Percentiles rank a stretch among this genome's conserved stretches.
phyloP scores from a whole-genome alignment of 1,140 invertebrate genomes.

The Euwallacea fornicatus region DNA sequence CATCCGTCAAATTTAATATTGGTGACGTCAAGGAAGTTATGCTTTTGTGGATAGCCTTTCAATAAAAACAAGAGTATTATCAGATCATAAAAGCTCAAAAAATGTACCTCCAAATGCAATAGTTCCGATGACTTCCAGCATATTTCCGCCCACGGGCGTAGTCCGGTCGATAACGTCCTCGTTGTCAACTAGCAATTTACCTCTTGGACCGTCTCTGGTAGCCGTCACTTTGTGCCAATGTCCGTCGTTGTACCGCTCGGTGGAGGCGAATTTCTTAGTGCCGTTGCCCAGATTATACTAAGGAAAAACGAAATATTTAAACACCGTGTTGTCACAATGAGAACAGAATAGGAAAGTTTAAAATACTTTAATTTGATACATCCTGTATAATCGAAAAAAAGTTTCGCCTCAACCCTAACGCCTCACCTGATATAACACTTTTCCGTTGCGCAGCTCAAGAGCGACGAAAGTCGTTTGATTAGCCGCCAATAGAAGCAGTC shows the following conservation, averaged over 20 bases:
- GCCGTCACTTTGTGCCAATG: slow-evolving; percentile 80
- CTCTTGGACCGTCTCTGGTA: slow-evolving; percentile 64
- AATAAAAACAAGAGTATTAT: slow-evolving; percentile 1
- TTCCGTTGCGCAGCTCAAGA: slow-evolving; percentile 79
- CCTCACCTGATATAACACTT: slow-evolving; percentile 67
- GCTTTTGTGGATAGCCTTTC: slow-evolving; percentile 67
- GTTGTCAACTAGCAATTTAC: slow-evolving; percentile 72
- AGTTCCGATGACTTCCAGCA: slow-evolving; percentile 53
- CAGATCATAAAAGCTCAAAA: not conserved
- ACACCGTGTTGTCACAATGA: not conserved
- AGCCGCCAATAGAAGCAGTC: slow-evolving; percentile 84
- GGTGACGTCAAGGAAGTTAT: slow-evolving; percentile 65
- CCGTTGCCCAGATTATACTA: slow-evolving; percentile 71
- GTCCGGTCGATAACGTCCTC: slow-evolving; percentile 50
- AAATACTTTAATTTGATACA: not conserved
- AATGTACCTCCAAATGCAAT: slow-evolving; percentile 80
- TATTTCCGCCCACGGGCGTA: slow-evolving; percentile 51
- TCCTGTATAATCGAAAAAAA: slow-evolving; percentile 1
- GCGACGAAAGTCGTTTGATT: slow-evolving; percentile 76
- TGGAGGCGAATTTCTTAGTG: slow-evolving; percentile 51
- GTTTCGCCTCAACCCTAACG: not conserved
- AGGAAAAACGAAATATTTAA: not conserved
- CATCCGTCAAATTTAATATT: slow-evolving; percentile 90
- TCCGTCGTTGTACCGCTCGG: slow-evolving; percentile 75
- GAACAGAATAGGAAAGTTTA: not conserved